Base-by-base conservation (phyloP, 2,888 invertebrate species). In the Pristionchus exspectatus region DNA sequence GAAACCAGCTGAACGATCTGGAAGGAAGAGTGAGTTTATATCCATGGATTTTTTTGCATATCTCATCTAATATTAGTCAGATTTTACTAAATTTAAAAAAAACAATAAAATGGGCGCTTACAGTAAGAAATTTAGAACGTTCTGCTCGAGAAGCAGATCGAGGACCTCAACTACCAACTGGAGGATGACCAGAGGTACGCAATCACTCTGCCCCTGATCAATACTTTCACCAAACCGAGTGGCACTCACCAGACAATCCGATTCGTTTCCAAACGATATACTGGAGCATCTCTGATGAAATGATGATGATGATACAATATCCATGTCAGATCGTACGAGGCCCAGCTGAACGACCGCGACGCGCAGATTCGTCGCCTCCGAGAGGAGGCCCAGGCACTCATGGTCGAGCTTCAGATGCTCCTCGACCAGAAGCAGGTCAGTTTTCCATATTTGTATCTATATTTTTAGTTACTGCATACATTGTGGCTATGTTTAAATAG, bases 131-230 rank as follows among this genome's bases (percentile, higher is more conserved):
- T 84, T 5, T 94, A 96, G 95, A 96, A 96, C 93, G 95, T 95
- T 69, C 95, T 95, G 90, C 94, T 96, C 87, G 96, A 96, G 94
- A 95, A 95, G 92, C 96, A 96, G 91, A 95, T 96, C 92, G 95
- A 96, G 92, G 95, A 96, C 90, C 93, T 96, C 89, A 95, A 95
- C 93, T 95, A 96, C 91, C 96, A 96, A 92, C 93, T 96, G 90
- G 96, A 96, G 89, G 95, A 95, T 92, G 95, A 95, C 91, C 95
- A 96, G 90, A 94, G 95, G 89, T 89, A 30, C 14, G 44, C 9
- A 30, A 50, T 9, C 44, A 44, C 44, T 3, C 44, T 44, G 44
- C n/a, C n/a, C n/a, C n/a, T 44, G 3, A 5, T 44, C 44, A 44
- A 44, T 44, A 44, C 9, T 9, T 10, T 10, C 9, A 50, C 12